Conservation (phyloP, 37 sponge, comb jelly and placozoan genomes). For the Chondrilla cf. caribensis region DNA sequence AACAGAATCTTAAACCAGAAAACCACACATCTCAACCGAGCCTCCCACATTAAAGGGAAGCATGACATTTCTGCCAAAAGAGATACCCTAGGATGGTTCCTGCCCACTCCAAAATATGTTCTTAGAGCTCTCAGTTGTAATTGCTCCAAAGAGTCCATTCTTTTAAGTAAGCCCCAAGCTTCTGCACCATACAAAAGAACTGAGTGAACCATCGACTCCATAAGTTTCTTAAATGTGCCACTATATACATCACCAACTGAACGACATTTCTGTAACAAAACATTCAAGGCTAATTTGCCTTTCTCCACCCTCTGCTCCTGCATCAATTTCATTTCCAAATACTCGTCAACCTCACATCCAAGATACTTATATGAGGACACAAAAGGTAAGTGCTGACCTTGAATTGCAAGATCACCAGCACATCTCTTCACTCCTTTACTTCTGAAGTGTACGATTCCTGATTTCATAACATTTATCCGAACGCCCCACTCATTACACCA, state of each 20-base stretch:
- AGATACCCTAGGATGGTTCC: not conserved
- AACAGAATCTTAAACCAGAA: constrained; percentile 3
- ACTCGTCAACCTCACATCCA: not conserved
- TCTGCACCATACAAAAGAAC: constrained; percentile 9
- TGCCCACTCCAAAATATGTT: not conserved
- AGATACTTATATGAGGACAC: not conserved
- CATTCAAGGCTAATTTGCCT: not conserved
- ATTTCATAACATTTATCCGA: constrained; percentile 2
- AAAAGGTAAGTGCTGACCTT: not conserved
- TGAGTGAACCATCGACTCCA: not conserved
- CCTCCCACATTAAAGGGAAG: not conserved
- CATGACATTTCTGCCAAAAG: not conserved
- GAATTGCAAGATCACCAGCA: not conserved
- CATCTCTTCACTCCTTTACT: not conserved
- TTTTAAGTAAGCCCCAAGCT: not conserved
- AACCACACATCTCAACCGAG: not conserved
- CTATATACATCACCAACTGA: not conserved
- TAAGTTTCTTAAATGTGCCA: not conserved
- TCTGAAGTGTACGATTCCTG: constrained; percentile 8
- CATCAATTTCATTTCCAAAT: not conserved
- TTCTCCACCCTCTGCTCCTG: not conserved
- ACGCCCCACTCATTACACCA: constrained; percentile 18
- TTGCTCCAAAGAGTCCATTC: not conserved
- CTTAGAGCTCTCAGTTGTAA: not conserved
- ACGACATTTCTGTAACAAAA: not conserved